Evolutionary conservation across 2,797 vertebrate species (phyloP).

Genomic region (Chrysocyon brachyurus): DNA sequence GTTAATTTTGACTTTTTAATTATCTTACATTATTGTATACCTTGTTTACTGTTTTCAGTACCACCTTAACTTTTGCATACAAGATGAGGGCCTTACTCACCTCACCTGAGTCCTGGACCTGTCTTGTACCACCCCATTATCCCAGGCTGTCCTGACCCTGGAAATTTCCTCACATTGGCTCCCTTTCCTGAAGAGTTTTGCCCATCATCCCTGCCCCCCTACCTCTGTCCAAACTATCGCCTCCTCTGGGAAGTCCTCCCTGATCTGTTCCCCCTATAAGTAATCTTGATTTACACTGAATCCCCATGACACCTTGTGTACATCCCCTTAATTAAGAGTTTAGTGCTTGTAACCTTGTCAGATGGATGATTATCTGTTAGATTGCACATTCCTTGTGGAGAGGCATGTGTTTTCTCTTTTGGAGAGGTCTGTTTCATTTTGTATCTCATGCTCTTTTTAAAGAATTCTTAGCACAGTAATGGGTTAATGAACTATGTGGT

Average conservation of each 20-base stretch:
- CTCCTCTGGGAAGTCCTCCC: neutral
- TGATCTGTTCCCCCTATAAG: neutral
- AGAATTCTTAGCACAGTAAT: neutral
- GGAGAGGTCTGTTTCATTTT: neutral
- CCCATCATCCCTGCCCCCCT: rapidly evolving
- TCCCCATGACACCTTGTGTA: neutral
- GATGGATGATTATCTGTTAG: neutral
- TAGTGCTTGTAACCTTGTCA: neutral
- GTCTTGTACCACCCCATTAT: neutral
- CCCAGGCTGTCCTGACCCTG: neutral
- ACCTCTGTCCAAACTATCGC: neutral
- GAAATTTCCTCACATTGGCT: neutral
- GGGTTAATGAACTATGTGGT: neutral
- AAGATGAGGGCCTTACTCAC: neutral
- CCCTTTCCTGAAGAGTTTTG: neutral
- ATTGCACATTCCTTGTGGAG: neutral
- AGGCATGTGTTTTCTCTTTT: neutral
- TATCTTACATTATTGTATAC: neutral
- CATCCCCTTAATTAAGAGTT: neutral
- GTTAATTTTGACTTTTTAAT: neutral
- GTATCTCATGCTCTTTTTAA: conserved; percentile 1
- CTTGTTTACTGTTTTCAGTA: neutral
- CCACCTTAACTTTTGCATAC: neutral
- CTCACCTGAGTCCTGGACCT: neutral
- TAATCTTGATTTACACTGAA: neutral